Percentiles rank a stretch among this genome's conserved stretches.
Evolutionary conservation across 2,888 invertebrate genomes (phyloP).

Genomic region (Mythimna albipuncta): DNA sequence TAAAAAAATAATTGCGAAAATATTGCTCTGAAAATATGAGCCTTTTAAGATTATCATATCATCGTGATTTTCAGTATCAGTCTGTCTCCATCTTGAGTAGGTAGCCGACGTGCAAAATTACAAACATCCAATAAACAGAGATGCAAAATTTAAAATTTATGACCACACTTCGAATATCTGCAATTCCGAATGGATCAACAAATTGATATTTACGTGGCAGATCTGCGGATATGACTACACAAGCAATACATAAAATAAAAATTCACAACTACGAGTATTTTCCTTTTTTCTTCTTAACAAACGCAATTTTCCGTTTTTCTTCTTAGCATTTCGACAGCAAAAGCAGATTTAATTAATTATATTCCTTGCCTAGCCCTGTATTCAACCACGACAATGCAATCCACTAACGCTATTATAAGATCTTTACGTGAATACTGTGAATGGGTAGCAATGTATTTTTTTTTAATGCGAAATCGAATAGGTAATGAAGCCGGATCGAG

Average conservation of each 20-base stretch:
- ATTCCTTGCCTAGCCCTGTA: too few species aligned
- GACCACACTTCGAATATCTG: not conserved
- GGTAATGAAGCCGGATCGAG: too few species aligned
- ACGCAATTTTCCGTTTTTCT: too few species aligned
- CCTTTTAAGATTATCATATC: not conserved
- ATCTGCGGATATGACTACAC: not conserved
- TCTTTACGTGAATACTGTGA: too few species aligned
- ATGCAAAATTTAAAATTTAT: conserved; percentile 9
- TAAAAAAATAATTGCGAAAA: not conserved
- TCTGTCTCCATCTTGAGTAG: not conserved
- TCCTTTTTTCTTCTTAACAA: not conserved
- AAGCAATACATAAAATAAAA: not conserved
- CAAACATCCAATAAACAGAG: not conserved
- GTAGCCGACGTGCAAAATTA: not conserved
- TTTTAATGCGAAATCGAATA: too few species aligned
- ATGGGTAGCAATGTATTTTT: too few species aligned
- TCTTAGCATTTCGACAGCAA: too few species aligned
- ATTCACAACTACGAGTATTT: too few species aligned
- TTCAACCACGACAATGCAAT: too few species aligned
- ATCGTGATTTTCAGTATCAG: not conserved
- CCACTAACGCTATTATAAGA: too few species aligned
- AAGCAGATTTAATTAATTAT: too few species aligned
- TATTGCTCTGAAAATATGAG: conserved; percentile 3
- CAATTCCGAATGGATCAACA: not conserved
- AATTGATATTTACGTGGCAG: not conserved